These are phyloP conservation scores for Scaptodrosophila latifasciaeformis DNA, from an alignment of 2,888 invertebrate species.

Conservation along the genomic window DNA sequence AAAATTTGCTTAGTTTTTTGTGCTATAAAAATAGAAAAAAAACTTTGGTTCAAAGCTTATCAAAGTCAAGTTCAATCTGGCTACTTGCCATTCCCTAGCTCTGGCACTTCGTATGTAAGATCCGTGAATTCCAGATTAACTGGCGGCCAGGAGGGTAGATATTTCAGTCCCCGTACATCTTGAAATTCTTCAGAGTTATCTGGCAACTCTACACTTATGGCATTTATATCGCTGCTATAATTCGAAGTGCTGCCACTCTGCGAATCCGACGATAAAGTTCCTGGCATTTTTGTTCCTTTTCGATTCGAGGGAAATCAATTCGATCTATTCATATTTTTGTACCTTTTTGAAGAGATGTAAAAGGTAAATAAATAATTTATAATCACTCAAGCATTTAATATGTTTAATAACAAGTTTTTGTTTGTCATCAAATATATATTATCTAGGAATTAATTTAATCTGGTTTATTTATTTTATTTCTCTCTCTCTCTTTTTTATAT, in stretches of 20 bases:
- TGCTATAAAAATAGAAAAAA: conserved; percentile 77
- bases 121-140: conserved; percentile 90
- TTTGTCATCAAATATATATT: too few species aligned
- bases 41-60: too few species aligned
- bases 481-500: too few species aligned
- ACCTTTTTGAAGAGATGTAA: neutral
- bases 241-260: conserved; percentile 55
- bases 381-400: neutral
- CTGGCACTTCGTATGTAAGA: conserved; percentile 86
- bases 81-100: conserved; percentile 79
- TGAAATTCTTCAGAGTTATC: conserved; percentile 78
- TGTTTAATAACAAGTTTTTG: neutral
- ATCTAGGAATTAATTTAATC: neutral
- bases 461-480: too few species aligned
- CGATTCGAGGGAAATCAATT: neutral
- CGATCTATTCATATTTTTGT: neutral
- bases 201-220: conserved; percentile 66
- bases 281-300: conserved; percentile 18
- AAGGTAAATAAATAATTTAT: neutral
- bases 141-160: conserved; percentile 81
- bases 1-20: conserved; percentile 82
- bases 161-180: conserved; percentile 76
- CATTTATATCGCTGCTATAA: conserved; percentile 71
- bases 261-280: too few species aligned
- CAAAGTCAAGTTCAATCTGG: too few species aligned